A percentile compares a stretch with the other conserved stretches of the same genome.
These are phyloP conservation scores for Guaruba guarouba DNA, from an alignment of 2,113 vertebrate species.

Conservation along the genomic window DNA sequence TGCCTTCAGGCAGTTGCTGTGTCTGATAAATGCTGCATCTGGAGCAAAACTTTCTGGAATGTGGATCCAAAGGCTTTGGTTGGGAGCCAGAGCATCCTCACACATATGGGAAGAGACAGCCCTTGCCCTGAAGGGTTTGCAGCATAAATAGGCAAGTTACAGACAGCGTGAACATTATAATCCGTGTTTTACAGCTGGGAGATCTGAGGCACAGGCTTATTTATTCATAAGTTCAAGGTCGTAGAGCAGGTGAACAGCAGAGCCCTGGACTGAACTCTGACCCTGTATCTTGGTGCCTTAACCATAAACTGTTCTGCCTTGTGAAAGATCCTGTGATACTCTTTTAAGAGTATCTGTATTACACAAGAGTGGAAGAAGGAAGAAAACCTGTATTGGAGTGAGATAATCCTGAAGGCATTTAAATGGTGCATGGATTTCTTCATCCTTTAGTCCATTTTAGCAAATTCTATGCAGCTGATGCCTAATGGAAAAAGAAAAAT, in stretches of 20 bases:
- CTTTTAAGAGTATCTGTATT: background rate
- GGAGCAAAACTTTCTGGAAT: background rate
- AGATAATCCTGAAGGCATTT: background rate
- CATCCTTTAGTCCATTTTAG: background rate
- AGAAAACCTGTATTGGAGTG: background rate
- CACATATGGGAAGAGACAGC: background rate
- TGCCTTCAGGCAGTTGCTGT: background rate
- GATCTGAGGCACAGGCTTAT: background rate
- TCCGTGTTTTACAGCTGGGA: background rate
- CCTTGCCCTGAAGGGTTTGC: background rate
- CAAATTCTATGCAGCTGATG: background rate
- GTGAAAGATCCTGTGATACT: background rate
- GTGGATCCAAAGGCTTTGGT: background rate
- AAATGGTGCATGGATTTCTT: background rate
- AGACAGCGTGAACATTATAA: background rate
- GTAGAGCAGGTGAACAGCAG: background rate
- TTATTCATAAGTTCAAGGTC: background rate
- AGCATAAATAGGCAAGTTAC: background rate
- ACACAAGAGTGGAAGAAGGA: background rate
- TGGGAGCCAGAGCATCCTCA: background rate
- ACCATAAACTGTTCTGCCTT: background rate
- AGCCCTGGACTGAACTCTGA: background rate
- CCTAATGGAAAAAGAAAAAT: background rate
- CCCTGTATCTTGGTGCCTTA: background rate
- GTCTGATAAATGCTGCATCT: background rate